phyloP scores from a whole-genome alignment of 2,888 invertebrate species.

The Bugula neritina region DNA sequence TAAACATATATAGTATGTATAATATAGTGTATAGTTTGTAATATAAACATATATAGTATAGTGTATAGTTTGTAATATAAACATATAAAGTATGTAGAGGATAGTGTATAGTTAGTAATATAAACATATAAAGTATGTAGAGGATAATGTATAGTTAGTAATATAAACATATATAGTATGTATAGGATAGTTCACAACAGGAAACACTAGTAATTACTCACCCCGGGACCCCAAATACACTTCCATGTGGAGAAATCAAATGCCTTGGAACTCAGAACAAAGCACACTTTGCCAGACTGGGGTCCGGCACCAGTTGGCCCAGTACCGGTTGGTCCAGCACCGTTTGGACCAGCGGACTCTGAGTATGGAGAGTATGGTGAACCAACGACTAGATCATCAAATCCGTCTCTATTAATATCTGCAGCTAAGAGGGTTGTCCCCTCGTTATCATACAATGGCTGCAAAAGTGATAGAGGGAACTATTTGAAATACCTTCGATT shows the following conservation, averaged over 20 bases:
- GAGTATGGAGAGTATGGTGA: not conserved
- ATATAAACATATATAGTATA: not conserved
- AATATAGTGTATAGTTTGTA: not conserved
- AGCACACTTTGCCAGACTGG: constrained; percentile 10
- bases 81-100: not conserved
- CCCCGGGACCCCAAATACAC: constrained; percentile 9
- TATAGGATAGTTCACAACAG: not conserved
- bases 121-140: too few species aligned
- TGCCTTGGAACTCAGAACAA: not conserved
- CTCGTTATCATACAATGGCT: constrained; percentile 3
- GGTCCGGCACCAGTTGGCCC: too few species aligned
- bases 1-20: not conserved
- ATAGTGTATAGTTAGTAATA: not conserved
- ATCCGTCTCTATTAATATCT: not conserved
- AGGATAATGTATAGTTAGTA: too few species aligned
- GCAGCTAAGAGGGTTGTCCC: not conserved
- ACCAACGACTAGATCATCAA: not conserved
- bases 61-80: not conserved
- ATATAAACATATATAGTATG: too few species aligned
- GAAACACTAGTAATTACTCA: not conserved
- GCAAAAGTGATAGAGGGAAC: not conserved
- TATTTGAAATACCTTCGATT: too few species aligned
- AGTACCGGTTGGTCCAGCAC: too few species aligned
- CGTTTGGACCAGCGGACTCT: too few species aligned
- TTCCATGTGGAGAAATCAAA: constrained; percentile 6